Percentiles rank a stretch among this genome's conserved stretches.
These are phyloP conservation scores for Syngnathus scovelli DNA, from an alignment of 2,113 vertebrate species.

Conservation along the genomic window DNA sequence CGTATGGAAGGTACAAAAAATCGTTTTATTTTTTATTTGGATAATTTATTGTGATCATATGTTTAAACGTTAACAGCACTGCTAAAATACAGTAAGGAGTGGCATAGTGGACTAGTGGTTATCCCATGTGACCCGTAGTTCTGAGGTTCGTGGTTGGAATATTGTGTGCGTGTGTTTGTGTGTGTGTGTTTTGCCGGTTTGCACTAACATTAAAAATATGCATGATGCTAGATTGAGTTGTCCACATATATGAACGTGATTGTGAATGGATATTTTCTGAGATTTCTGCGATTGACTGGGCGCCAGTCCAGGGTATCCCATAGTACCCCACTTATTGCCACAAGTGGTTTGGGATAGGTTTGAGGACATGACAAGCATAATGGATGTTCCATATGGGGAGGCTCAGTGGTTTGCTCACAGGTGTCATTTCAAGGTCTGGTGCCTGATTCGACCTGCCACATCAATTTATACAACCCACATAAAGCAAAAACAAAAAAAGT, in stretches of 20 bases:
- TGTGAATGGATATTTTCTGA: neutral
- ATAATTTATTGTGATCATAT: too few relatives aligned
- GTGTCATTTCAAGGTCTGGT: neutral
- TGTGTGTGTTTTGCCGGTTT: neutral
- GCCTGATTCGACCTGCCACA: neutral
- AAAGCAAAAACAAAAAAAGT: neutral
- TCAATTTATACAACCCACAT: neutral
- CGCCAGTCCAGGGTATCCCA: neutral
- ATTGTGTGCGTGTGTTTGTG: neutral
- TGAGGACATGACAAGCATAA: neutral
- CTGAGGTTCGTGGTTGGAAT: neutral
- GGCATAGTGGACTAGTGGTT: neutral
- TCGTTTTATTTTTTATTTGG: neutral
- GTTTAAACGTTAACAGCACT: neutral
- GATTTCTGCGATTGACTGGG: neutral
- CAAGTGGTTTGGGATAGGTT: neutral
- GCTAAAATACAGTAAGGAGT: neutral
- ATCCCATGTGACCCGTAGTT: neutral
- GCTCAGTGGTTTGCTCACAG: neutral
- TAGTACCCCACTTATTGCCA: neutral
- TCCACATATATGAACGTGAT: neutral
- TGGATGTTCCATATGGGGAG: neutral
- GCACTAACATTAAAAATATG: neutral
- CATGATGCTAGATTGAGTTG: neutral
- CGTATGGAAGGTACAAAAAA: conserved; percentile 47